phyloP scores from a whole-genome alignment of 2,113 vertebrate species.

The Empidonax alnorum region DNA sequence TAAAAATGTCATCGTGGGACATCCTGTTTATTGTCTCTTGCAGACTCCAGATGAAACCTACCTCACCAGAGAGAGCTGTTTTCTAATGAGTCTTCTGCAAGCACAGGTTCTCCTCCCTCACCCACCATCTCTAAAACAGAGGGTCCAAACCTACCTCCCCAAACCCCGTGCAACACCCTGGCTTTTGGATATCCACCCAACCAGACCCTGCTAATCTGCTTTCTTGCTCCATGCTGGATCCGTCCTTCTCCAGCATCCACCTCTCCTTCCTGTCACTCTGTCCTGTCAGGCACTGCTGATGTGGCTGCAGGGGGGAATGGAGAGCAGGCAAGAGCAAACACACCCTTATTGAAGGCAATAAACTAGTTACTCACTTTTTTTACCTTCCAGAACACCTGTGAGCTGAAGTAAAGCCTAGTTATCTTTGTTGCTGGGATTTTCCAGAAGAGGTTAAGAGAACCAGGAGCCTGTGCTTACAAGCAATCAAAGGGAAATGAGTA shows the following conservation, averaged over 20 bases:
- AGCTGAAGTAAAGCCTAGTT: not conserved
- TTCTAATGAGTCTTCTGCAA: not conserved
- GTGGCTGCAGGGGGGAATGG: not conserved
- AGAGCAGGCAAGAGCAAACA: not conserved
- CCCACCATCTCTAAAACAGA: not conserved
- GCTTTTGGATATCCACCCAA: not conserved
- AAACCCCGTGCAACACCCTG: not conserved
- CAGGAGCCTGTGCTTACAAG: not conserved
- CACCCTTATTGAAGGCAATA: not conserved
- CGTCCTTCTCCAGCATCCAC: not conserved
- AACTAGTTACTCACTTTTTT: not conserved
- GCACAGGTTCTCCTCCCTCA: not conserved
- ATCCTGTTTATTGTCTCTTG: conserved; percentile 44
- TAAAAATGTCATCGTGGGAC: conserved; percentile 26
- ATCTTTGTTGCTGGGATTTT: not conserved
- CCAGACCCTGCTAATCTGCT: not conserved
- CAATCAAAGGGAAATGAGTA: not conserved
- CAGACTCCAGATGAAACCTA: conserved; percentile 20
- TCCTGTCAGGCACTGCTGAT: not conserved
- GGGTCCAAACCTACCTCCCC: not conserved
- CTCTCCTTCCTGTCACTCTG: not conserved
- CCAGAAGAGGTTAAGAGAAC: not conserved
- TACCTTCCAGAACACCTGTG: not conserved
- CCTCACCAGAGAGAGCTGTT: not conserved
- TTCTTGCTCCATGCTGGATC: not conserved